phyloP scores from a whole-genome alignment of 2,113 vertebrate species.

The Brachypteracias leptosomus region DNA sequence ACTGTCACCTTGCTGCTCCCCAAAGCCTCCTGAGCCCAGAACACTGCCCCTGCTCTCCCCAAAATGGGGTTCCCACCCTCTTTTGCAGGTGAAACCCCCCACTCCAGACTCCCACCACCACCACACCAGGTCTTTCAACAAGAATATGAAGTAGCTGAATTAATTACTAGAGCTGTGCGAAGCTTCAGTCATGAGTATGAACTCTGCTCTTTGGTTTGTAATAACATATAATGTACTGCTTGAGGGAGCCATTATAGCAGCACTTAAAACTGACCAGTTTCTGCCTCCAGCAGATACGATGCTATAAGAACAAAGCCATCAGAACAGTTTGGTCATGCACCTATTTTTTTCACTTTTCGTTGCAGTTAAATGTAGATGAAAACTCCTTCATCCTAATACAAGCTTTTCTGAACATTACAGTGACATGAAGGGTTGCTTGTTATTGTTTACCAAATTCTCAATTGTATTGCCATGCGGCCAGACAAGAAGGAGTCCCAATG shows the following conservation, averaged over 20 bases:
- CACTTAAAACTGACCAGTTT: background rate
- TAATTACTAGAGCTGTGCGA: fast-evolving
- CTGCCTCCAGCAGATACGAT: background rate
- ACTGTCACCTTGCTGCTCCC: background rate
- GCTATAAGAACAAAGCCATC: background rate
- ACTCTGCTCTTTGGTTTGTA: background rate
- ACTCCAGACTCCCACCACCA: fast-evolving
- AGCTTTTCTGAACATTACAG: background rate
- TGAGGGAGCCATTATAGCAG: background rate
- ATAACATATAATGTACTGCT: background rate
- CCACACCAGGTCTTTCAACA: background rate
- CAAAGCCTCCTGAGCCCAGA: background rate
- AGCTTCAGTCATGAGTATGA: background rate
- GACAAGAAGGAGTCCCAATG: background rate
- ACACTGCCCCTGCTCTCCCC: background rate
- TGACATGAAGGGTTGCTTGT: background rate
- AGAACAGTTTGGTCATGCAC: background rate
- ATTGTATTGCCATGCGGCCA: background rate
- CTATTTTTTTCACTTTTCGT: background rate
- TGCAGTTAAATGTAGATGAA: background rate
- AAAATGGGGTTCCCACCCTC: fast-evolving
- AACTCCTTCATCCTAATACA: background rate
- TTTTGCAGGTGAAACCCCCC: background rate
- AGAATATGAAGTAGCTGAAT: background rate
- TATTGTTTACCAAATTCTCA: background rate